These are phyloP conservation scores for Hippopotamus amphibius DNA, from an alignment of 2,113 vertebrate species.

Conservation along the genomic window DNA sequence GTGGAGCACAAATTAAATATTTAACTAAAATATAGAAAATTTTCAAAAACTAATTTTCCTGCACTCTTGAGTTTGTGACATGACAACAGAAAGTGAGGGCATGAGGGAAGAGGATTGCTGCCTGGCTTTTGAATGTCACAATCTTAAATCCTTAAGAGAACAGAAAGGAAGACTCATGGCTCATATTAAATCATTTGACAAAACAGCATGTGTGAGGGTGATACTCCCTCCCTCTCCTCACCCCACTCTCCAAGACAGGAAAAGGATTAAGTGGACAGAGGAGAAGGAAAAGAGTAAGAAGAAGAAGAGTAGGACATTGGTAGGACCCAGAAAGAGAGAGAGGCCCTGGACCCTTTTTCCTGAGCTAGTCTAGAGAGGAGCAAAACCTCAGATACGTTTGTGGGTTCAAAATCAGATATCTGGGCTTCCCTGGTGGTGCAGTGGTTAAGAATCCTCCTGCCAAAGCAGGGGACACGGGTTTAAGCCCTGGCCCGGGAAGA, in stretches of 20 bases:
- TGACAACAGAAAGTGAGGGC: background rate
- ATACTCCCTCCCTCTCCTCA: background rate
- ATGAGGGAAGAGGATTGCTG: fast-evolving
- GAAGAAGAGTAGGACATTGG: background rate
- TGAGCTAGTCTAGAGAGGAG: background rate
- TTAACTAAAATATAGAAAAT: background rate
- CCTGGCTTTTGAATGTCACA: background rate
- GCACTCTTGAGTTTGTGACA: background rate
- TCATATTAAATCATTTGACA: background rate
- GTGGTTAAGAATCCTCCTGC: too few species aligned
- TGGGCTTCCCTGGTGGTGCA: too few species aligned
- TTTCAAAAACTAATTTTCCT: background rate
- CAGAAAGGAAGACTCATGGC: background rate
- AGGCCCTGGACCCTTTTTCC: background rate
- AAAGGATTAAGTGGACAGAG: background rate
- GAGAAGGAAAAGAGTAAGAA: background rate
- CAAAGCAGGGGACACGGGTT: too few species aligned
- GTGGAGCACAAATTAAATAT: background rate
- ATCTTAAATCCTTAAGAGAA: background rate
- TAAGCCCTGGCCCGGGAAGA: too few species aligned
- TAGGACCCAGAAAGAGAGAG: background rate
- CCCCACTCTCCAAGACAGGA: background rate
- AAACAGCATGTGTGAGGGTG: background rate
- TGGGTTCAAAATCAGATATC: background rate
- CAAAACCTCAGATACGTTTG: background rate